Conservation (phyloP, 2,888 invertebrate genomes). For the Dioctria rufipes region DNA sequence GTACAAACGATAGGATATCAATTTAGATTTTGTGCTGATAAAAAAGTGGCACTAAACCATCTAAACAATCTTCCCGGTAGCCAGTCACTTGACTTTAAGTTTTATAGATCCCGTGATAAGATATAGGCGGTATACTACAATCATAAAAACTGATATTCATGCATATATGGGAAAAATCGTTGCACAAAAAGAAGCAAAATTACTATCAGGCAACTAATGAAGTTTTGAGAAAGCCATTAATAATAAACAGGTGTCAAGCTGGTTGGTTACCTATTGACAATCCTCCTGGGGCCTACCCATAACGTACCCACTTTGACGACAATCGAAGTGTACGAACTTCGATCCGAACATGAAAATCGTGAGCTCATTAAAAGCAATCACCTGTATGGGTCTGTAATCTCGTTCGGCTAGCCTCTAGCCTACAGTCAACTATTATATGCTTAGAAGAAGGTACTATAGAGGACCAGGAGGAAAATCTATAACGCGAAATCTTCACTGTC, state of each 20-base stretch:
- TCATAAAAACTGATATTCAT: slow-evolving; percentile 19
- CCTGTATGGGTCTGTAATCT: slow-evolving; percentile 52
- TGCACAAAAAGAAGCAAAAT: not conserved
- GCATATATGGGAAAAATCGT: slow-evolving; percentile 11
- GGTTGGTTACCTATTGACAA: slow-evolving; percentile 46
- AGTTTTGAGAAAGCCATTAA: slow-evolving; percentile 52
- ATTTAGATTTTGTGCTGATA: not conserved
- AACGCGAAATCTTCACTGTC: slow-evolving; percentile 50
- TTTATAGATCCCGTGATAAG: slow-evolving; percentile 20
- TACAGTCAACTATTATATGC: not conserved
- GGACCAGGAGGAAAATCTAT: slow-evolving; percentile 44
- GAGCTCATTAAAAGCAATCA: slow-evolving; percentile 54
- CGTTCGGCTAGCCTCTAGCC: slow-evolving; percentile 42
- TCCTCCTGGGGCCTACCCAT: slow-evolving; percentile 43
- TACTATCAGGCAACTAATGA: slow-evolving; percentile 42
- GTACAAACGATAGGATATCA: slow-evolving; percentile 6
- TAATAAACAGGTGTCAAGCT: slow-evolving; percentile 53
- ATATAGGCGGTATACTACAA: not conserved
- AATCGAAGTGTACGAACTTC: slow-evolving; percentile 53
- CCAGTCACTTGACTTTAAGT: not conserved
- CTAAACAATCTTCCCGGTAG: slow-evolving; percentile 3
- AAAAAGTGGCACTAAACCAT: not conserved
- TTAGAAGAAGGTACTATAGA: slow-evolving; percentile 1
- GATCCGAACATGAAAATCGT: slow-evolving; percentile 53
- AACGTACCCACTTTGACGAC: slow-evolving; percentile 49